Base-by-base conservation (phyloP, 2,888 invertebrate genomes). In the Drosophila nigricruria region DNA sequence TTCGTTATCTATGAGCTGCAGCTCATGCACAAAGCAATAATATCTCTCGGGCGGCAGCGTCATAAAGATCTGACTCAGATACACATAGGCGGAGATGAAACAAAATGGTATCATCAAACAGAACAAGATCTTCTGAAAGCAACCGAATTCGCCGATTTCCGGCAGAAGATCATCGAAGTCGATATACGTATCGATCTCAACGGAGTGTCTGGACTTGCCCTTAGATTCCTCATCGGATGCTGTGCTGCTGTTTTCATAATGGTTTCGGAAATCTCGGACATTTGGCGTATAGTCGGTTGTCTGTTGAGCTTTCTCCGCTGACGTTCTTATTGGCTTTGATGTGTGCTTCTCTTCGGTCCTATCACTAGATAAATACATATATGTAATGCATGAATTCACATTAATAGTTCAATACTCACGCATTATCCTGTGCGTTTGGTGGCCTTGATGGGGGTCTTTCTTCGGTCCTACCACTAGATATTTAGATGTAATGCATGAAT, bases 61-160 rank as follows among this genome's bases (percentile, higher is more conserved):
- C 92, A 97, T 96, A 91, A 97, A 97, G 64, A 97, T 96, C 93
- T 97, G 97, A 25, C 96, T 95, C 90, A 97, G 97, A 92, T 97
- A 97, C 5, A 97, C 96, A 93, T 96, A 97, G 1, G 97, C 96
- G 18, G 97, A 96, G 89, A 96, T 97, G 92, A 96, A 96, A 12
- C 96, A 95, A 90, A 97, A 97, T 0, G 97, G 97, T 66, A 97
- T 96, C 96, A 97, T 96, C 73, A 96, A 89, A 3, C 96, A 77
- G 88, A 97, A 97, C 71, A 97, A 93, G 16, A 96, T 94, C 91
- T 96, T 96, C 93, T 97, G 97, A 91, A 97, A 97, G 32, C 94
- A 91, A 40, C 97, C 97, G 91, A 97, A 97, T 89, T 97, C 97
- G 16, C 97, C 97, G 12, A 97, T 94, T 80, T 96, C 94, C n/a